A percentile compares a stretch with the other conserved stretches of the same genome.
phyloP scores from a whole-genome alignment of 2,797 vertebrate species.

The Arremon brunneinucha region DNA sequence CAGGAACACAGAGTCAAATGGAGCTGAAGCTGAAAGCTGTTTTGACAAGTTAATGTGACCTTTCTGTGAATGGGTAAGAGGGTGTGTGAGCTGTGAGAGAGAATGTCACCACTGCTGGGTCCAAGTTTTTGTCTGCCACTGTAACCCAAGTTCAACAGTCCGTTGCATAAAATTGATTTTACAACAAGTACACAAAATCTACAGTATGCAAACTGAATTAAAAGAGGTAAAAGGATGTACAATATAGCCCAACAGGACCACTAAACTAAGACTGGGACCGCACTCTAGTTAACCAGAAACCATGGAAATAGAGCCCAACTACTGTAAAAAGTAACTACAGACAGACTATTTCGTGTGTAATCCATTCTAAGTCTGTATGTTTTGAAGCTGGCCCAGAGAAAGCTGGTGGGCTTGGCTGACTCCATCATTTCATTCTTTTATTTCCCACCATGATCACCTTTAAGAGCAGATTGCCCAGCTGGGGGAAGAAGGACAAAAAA shows the following conservation, averaged over 20 bases:
- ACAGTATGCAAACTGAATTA: background rate
- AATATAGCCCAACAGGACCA: background rate
- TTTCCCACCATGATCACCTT: background rate
- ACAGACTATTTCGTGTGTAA: background rate
- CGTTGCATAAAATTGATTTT: background rate
- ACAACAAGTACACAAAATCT: background rate
- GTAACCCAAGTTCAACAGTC: background rate
- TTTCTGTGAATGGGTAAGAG: background rate
- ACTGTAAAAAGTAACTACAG: background rate
- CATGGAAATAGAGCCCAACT: background rate
- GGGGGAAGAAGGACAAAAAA: background rate
- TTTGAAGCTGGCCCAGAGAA: background rate
- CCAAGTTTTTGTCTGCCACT: background rate
- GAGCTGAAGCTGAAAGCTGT: background rate
- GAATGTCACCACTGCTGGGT: background rate
- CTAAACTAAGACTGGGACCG: background rate
- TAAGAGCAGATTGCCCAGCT: background rate
- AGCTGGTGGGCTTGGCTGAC: background rate
- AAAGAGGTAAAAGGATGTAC: background rate
- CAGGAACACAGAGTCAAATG: background rate
- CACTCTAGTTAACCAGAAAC: background rate
- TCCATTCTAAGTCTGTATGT: background rate
- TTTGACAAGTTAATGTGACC: conserved; percentile 10
- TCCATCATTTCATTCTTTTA: background rate
- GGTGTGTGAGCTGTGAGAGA: background rate